Base-by-base conservation (phyloP, 2,113 vertebrate species). In the Eolophus roseicapilla region DNA sequence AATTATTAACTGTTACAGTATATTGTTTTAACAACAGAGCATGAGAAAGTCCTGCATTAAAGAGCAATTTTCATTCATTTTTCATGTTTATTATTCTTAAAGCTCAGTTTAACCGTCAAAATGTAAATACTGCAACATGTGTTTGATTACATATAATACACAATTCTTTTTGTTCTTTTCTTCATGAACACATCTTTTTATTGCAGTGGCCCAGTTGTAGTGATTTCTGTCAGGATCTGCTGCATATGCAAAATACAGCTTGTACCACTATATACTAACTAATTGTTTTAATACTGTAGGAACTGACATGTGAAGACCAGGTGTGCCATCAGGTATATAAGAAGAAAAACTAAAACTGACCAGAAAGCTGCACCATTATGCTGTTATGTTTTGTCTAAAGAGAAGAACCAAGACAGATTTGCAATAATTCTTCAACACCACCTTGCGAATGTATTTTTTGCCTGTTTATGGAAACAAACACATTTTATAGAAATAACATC, bases 271-370 rank as follows among this genome's bases (percentile, higher is more conserved):
- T 69, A 13, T 59, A 50, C 60, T 97, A 46, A 94, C 50, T 60
- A 15, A 37, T 81, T 96, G 49, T 97, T 96, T 96, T 88, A 53
- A 68, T 64, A 13, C 97, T 97, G 59, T 81, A 99, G 99, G 99
- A 99, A 79, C 96, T 99, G 97, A 98, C 97, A 1, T 99, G 98
- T 44, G 94, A 98, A 37, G 98, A 99, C 97, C 99, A 99, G 98
- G 97, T 99, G 87, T 99, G 99, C 90, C 98, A 92, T 68, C 99
- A 99, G 97, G 97, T 98, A 79, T 99, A 99, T 90, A 99, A 98
- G 98, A 99, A 98, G 98, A 98, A 98, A 92, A 95, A 98, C 29
- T 96, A 83, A 96, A 97, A 81, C 3, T 11, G 7, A 60, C 6
- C 33, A 20, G 69, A 82, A 95, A 39, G 5, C 35, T 43, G 13